Evolutionary conservation across 2,888 invertebrate species (phyloP).

Genomic region (Pheosia gnoma): DNA sequence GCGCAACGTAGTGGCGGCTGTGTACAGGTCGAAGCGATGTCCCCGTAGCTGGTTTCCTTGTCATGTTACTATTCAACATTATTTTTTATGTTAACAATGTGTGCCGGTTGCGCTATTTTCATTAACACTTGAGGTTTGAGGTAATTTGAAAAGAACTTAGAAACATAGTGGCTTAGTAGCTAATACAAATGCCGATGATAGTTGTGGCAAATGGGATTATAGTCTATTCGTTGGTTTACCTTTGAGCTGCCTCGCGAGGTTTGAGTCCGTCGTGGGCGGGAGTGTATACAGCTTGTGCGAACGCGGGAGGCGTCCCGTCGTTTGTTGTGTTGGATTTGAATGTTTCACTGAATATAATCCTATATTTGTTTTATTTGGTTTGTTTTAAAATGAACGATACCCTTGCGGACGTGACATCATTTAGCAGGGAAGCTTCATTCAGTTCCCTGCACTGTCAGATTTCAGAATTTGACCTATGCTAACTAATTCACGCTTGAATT

Average conservation of each 20-base stretch:
- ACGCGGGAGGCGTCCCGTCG: slow-evolving; percentile 64
- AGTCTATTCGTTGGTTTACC: slow-evolving; percentile 59
- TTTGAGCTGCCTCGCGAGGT: slow-evolving; percentile 47
- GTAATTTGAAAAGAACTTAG: slow-evolving; percentile 68
- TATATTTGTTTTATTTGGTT: slow-evolving; percentile 82
- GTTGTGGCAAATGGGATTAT: slow-evolving; percentile 75
- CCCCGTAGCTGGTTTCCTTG: slow-evolving; percentile 21
- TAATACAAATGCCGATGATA: slow-evolving; percentile 59
- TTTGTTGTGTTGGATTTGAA: slow-evolving; percentile 77
- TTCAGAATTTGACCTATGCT: too few relatives aligned
- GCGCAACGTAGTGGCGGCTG: slow-evolving; percentile 12
- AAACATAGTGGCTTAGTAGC: slow-evolving; percentile 68
- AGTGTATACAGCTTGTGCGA: slow-evolving; percentile 62
- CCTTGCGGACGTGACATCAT: slow-evolving; percentile 25
- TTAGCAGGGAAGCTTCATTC: neutral
- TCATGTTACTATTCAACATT: slow-evolving; percentile 42
- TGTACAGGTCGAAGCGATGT: slow-evolving; percentile 27
- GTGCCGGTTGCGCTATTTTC: slow-evolving; percentile 72
- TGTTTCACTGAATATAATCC: slow-evolving; percentile 83
- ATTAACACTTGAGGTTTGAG: slow-evolving; percentile 74
- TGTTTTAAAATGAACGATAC: slow-evolving; percentile 58
- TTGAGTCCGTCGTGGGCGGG: slow-evolving; percentile 49
- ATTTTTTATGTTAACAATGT: slow-evolving; percentile 64
- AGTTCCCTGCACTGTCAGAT: too few relatives aligned
- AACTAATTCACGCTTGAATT: too few relatives aligned